Evolutionary conservation across 2,113 vertebrate genomes (phyloP), one percentile per base, ranked within the genome.

Genomic region (Corythoichthys intestinalis): DNA sequence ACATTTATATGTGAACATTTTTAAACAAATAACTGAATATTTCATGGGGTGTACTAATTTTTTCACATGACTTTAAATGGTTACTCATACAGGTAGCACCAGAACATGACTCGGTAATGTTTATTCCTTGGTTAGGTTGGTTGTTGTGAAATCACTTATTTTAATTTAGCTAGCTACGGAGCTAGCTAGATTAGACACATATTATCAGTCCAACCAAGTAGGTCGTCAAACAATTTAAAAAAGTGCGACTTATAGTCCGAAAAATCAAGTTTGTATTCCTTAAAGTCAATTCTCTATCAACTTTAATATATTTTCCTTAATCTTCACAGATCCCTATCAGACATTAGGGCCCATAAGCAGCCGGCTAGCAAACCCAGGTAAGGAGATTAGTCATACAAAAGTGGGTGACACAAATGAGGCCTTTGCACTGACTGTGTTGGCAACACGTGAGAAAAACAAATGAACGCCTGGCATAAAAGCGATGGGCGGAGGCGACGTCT

Each of bases 321-420:
- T 75, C 39, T 64, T 75, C 37, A 44, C 87, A 99, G 97, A 99
- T 86, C 97, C 97, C 0, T 99, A 98, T 81, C 97, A 99, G 90
- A 95, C 97, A 81, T 93, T 99, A 70, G 96, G 97, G 53, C 93
- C 96, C 0, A 93, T 97, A 54, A 98, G 97, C 91, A 98, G 96
- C 83, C 94, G 96, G 69, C 94, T 99, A 64, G 94, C 97, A 77
- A 99, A 99, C 81, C 97, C 97, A 95, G 97, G 97, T 99, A 92
- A 94, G 91, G 77, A 41, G 46, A 28, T 37, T 38, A 41, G 35
- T 17, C 10, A 41, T 41, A 69, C 37, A 70, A 59, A 70, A 41
- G 11, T 59, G 20, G 35, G 64, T 28, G 48, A 74, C 62, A 77
- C 75, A 85, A 90, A 87, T 90, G 88, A 85, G 88, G 82, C 90